Conservation (phyloP, 2,797 vertebrate species). For the Micromesistius poutassou region DNA sequence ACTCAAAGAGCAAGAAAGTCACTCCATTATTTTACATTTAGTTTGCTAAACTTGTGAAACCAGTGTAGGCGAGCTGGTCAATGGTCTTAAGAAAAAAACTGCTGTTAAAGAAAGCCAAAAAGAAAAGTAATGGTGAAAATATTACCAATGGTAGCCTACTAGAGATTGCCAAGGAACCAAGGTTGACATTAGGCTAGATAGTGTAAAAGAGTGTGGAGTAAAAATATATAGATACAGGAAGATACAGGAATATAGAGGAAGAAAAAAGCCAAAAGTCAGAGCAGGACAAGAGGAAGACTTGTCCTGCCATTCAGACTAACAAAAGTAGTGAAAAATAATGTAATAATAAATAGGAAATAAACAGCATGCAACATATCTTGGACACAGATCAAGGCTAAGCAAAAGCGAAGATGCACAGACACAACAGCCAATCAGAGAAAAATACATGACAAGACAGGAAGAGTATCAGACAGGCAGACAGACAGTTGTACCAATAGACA, state of each 20-base stretch:
- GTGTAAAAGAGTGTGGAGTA: not conserved
- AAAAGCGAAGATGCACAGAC: constrained; percentile 4
- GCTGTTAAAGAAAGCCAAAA: too few relatives aligned
- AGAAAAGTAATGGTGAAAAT: too few relatives aligned
- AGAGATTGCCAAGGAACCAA: not conserved
- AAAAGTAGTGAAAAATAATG: not conserved
- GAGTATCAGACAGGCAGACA: constrained; percentile 13
- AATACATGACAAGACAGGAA: not conserved
- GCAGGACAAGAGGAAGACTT: constrained; percentile 7
- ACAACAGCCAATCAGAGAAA: constrained; percentile 5
- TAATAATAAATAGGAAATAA: not conserved
- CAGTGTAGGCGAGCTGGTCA: constrained; percentile 6
- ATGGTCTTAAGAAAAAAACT: not conserved
- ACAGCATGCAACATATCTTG: not conserved
- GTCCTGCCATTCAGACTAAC: not conserved
- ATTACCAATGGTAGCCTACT: not conserved
- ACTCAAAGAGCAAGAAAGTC: constrained; percentile 15
- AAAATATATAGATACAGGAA: not conserved
- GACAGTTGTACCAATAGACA: not conserved
- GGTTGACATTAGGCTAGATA: not conserved
- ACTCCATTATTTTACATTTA: not conserved
- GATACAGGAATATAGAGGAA: not conserved
- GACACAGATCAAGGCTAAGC: constrained; percentile 15
- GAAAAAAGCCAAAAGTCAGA: not conserved
- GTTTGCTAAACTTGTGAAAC: constrained; percentile 14